These are phyloP conservation scores for Sebastes cheni DNA, from an alignment of 2,797 vertebrate genomes.

Conservation along the genomic window DNA sequence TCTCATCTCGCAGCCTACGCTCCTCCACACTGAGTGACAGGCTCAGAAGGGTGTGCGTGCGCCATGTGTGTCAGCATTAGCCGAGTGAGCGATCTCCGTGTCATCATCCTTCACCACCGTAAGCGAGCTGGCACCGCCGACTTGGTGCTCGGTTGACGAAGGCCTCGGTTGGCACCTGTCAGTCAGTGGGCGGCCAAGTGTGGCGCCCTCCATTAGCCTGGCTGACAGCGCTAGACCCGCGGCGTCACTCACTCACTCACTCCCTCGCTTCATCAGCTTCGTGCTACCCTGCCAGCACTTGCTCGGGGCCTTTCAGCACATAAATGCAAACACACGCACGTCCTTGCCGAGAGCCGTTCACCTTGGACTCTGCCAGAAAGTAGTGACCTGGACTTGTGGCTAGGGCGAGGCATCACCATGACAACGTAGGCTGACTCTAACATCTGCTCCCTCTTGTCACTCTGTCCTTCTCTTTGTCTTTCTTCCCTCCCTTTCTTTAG, in stretches of 20 bases:
- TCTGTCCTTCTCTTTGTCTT: not conserved
- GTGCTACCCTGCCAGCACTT: conserved; percentile 30
- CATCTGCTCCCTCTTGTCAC: conserved; percentile 35
- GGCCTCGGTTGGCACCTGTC: conserved; percentile 70
- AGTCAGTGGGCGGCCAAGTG: conserved; percentile 71
- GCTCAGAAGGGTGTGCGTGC: conserved; percentile 29
- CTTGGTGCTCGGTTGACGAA: conserved; percentile 33
- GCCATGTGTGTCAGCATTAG: conserved; percentile 59
- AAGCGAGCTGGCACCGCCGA: conserved; percentile 45
- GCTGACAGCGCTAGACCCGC: conserved; percentile 63
- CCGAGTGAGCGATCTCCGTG: conserved; percentile 52
- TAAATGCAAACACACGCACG: not conserved
- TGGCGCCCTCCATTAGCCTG: conserved; percentile 72
- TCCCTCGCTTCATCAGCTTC: conserved; percentile 49
- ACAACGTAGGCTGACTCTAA: conserved; percentile 24
- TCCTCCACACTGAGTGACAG: conserved; percentile 56
- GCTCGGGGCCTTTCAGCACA: conserved; percentile 25
- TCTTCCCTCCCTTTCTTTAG: not conserved
- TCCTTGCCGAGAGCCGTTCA: conserved; percentile 26
- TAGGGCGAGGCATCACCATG: conserved; percentile 24
- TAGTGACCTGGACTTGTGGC: conserved; percentile 11
- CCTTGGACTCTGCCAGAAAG: conserved; percentile 43
- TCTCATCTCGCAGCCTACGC: conserved; percentile 40
- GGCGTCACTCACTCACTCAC: conserved; percentile 60
- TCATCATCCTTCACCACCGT: conserved; percentile 48